A percentile compares a stretch with the other conserved stretches of the same genome.
These are phyloP conservation scores for Heterotis niloticus DNA, from an alignment of 2,113 vertebrate species.

Conservation along the genomic window DNA sequence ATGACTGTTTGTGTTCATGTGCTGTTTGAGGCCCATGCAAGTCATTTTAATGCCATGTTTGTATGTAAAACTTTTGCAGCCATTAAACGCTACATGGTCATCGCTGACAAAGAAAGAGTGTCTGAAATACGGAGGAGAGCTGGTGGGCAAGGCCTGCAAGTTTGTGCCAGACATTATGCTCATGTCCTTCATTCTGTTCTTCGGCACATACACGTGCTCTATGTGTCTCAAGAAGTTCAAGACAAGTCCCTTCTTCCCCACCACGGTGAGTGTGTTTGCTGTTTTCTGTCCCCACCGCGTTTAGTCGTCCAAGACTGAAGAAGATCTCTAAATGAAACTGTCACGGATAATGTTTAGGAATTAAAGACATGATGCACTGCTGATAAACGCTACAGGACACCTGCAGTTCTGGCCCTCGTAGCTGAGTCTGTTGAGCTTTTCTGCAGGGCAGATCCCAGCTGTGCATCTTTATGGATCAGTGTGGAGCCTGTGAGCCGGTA, in stretches of 20 bases:
- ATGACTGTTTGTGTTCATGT: neutral
- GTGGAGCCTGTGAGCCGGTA: too few species aligned
- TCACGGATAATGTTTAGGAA: neutral
- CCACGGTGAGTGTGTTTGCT: conserved; percentile 72
- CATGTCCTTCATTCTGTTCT: conserved; percentile 95
- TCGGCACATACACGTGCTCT: conserved; percentile 95
- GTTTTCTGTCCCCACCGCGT: neutral
- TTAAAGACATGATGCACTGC: neutral
- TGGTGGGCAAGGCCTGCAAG: conserved; percentile 77
- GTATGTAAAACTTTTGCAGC: conserved; percentile 41
- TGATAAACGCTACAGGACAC: too few species aligned
- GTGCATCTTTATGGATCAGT: too few species aligned
- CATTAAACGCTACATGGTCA: conserved; percentile 74
- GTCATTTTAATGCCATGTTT: neutral
- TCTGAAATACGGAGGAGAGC: conserved; percentile 73
- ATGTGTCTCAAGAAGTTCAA: conserved; percentile 98
- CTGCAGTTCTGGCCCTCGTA: too few species aligned
- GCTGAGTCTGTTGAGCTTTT: too few species aligned
- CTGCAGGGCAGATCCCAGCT: too few species aligned
- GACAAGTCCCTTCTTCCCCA: conserved; percentile 91
- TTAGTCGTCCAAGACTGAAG: neutral
- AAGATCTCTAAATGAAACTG: neutral
- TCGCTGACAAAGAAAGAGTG: conserved; percentile 78
- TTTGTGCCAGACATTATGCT: conserved; percentile 90
- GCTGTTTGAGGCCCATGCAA: neutral